Evolutionary conservation across 2,797 vertebrate species (phyloP).

Genomic region (Arctocebus calabarensis): DNA sequence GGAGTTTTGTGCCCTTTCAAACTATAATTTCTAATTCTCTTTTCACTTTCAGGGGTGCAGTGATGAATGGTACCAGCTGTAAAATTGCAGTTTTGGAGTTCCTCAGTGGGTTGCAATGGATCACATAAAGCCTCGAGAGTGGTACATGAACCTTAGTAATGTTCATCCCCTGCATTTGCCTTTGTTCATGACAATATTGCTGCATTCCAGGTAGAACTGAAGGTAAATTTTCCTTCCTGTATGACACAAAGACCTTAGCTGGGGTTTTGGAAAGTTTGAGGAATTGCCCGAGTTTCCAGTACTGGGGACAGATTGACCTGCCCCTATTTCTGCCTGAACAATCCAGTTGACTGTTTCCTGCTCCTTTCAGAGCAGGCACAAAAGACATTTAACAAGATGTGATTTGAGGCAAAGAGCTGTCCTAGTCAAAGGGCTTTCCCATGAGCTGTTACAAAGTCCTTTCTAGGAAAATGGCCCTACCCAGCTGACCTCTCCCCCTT

Average conservation of each 20-base stretch:
- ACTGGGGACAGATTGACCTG: too few species aligned
- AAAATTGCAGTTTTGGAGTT: background rate
- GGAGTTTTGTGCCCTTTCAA: constrained; percentile 63
- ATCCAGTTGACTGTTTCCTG: background rate
- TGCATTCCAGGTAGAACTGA: background rate
- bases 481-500: background rate
- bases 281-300: background rate
- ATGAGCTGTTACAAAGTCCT: background rate
- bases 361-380: background rate
- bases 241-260: background rate
- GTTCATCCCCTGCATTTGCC: background rate
- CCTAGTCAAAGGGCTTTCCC: background rate
- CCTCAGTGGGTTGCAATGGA: background rate
- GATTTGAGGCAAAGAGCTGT: background rate
- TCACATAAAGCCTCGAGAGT: background rate
- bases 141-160: background rate
- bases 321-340: background rate
- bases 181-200: background rate
- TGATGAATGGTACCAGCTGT: constrained; percentile 66
- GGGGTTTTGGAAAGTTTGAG: background rate
- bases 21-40: constrained; percentile 68
- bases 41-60: constrained; percentile 59
- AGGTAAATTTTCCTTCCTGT: background rate
- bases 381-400: background rate
- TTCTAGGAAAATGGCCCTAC: background rate